Base-by-base conservation (phyloP, 2,113 vertebrate species). In the Lathamus discolor region DNA sequence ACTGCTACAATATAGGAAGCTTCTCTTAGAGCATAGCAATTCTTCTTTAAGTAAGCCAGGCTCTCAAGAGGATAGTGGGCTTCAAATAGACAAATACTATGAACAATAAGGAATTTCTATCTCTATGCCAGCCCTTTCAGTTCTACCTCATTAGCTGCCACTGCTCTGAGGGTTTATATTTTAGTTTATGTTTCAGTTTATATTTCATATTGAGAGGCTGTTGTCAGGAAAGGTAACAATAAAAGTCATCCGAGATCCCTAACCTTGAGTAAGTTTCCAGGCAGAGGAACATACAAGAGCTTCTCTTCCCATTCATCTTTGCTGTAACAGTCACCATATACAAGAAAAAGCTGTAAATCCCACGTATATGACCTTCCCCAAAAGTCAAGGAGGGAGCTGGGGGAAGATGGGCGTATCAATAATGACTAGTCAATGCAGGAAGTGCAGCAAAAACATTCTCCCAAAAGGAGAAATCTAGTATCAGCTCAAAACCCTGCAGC, bases 1-100 rank as follows among this genome's bases (percentile, higher is more conserved):
- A 90, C 46, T 5, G 52, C 78, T 94, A 96, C 31, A 95, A 96
- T 96, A 97, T 1, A 88, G 95, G 75, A 95, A 97, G 96, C 89
- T 73, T 96, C 86, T 93, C 80, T 81, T 51, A 31, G 68, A 86
- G 83, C 13, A 44, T 29, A 96, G 90, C 89, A 91, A 89, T 90
- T 87, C 93, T 91, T 88, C 86, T 90, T 69, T 80, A 66, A 52
- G 91, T 46, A 92, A 96, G 88, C 63, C 66, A 68, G 54, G 74
- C 80, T 93, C 88, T 96, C 81, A 66, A 88, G 88, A 90, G 67
- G 82, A 61, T 94, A 95, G 87, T 67, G 79, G 82, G 75, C 70
- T 91, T 97, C 94, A 89, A 94, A 79, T 1, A 70, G 92, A 96
- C 78, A 96, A 96, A 97, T 49, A 83, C 74, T 62, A 69, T 61